Conservation (phyloP, 2,797 vertebrate genomes). For the Heterohyrax brucei region DNA sequence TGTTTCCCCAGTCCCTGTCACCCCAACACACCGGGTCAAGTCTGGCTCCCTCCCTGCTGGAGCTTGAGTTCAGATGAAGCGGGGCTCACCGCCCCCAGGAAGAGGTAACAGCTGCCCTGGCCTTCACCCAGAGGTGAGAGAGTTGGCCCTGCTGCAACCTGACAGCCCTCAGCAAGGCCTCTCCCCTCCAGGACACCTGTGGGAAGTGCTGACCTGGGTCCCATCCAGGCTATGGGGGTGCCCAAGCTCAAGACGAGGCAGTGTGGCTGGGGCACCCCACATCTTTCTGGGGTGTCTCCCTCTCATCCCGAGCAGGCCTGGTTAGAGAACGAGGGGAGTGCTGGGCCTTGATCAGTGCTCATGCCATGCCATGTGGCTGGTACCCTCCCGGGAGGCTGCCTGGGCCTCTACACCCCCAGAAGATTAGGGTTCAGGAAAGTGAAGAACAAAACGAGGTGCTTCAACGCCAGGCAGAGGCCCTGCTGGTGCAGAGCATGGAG, state of each 20-base stretch:
- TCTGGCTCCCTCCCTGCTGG: neutral
- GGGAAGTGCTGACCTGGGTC: no score
- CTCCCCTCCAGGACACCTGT: neutral
- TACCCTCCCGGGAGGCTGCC: no score
- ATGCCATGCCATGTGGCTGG: neutral
- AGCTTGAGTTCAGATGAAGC: neutral
- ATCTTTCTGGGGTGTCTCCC: neutral
- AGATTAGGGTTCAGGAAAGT: neutral
- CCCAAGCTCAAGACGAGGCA: neutral
- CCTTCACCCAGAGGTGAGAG: neutral
- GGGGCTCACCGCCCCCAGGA: neutral
- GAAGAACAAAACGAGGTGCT: neutral
- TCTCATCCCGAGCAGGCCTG: neutral
- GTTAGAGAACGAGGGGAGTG: fast-evolving
- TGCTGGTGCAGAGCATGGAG: neutral
- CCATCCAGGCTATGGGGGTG: neutral
- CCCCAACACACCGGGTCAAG: neutral
- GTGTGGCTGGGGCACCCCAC: neutral
- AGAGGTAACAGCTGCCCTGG: neutral
- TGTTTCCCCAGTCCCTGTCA: neutral
- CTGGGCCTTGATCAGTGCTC: neutral
- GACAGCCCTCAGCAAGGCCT: neutral
- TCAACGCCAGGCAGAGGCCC: neutral
- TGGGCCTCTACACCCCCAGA: neutral
- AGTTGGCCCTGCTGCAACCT: neutral